A percentile compares a stretch with the other conserved stretches of the same genome.
phyloP scores from a whole-genome alignment of 1,140 invertebrate species.

The Lepidurus apus region DNA sequence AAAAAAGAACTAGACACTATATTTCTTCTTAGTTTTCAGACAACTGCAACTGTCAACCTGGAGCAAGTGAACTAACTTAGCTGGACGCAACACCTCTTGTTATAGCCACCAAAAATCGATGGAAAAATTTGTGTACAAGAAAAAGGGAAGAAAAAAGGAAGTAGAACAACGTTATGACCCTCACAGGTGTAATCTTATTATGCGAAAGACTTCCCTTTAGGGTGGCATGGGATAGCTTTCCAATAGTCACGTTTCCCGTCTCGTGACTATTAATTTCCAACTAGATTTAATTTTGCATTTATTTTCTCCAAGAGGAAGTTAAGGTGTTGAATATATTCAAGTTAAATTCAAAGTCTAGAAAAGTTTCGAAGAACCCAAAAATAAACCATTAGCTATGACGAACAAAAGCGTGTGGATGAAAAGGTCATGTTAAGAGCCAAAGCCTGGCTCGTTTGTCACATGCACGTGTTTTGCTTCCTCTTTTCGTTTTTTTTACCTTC shows the following conservation, averaged over 20 bases:
- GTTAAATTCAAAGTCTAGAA: no score
- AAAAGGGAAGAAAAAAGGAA: no score
- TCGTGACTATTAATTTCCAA: neutral
- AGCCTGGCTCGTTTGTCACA: neutral
- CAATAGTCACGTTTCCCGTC: conserved; percentile 13
- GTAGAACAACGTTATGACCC: no score
- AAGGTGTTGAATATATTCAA: neutral
- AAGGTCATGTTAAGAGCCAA: neutral
- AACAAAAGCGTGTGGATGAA: neutral
- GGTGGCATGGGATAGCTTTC: neutral
- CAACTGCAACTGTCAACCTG: no score
- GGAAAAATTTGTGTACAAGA: no score
- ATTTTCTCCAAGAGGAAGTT: neutral
- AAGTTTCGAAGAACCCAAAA: no score
- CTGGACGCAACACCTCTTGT: no score
- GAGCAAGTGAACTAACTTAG: no score
- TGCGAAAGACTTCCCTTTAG: no score
- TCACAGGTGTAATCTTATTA: no score
- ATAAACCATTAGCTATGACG: neutral
- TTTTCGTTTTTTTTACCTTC: neutral
- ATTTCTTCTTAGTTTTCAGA: neutral
- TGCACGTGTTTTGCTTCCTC: neutral
- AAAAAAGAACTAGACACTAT: neutral
- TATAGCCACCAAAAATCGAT: no score
- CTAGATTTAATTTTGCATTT: neutral